These are phyloP conservation scores for Thymelicus acteon DNA, from an alignment of 2,888 invertebrate genomes.

Conservation along the genomic window DNA sequence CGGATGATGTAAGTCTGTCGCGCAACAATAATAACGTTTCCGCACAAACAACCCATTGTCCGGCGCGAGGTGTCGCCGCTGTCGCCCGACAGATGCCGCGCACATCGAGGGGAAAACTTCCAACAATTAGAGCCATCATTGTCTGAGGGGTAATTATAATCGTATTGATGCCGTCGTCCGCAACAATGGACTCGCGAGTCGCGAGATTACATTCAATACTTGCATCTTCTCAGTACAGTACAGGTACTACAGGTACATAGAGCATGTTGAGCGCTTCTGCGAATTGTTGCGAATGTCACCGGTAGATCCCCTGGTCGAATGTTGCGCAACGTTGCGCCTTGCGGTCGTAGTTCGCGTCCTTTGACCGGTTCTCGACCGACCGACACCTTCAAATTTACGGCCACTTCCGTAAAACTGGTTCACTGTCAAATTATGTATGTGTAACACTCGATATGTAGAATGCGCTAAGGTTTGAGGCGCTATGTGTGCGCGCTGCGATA, in stretches of 20 bases:
- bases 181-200: constrained; percentile 57
- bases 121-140: constrained; percentile 64
- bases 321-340: not conserved
- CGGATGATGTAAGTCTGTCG: constrained; percentile 56
- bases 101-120: constrained; percentile 50
- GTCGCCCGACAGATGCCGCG: constrained; percentile 41
- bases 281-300: constrained; percentile 62
- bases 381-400: constrained; percentile 19
- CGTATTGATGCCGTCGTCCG: constrained; percentile 66
- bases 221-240: constrained; percentile 18
- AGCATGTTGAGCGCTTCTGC: constrained; percentile 59
- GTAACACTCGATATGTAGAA: constrained; percentile 5
- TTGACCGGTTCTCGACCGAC: constrained; percentile 26
- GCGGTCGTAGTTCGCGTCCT: constrained; percentile 17
- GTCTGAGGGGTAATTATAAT: constrained; percentile 68
- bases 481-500: constrained; percentile 61
- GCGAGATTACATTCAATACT: constrained; percentile 45
- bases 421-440: constrained; percentile 17
- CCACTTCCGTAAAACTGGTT: constrained; percentile 29
- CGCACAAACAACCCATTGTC: constrained; percentile 58
- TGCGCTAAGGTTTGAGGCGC: constrained; percentile 8
- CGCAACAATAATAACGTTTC: constrained; percentile 54
- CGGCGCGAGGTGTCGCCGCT: constrained; percentile 15
- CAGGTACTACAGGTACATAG: constrained; percentile 1
- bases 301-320: not conserved